A percentile compares a stretch with the other conserved stretches of the same genome.
Conservation (phyloP, 2,797 vertebrate species). For the Oceanodroma leucorhoa region DNA sequence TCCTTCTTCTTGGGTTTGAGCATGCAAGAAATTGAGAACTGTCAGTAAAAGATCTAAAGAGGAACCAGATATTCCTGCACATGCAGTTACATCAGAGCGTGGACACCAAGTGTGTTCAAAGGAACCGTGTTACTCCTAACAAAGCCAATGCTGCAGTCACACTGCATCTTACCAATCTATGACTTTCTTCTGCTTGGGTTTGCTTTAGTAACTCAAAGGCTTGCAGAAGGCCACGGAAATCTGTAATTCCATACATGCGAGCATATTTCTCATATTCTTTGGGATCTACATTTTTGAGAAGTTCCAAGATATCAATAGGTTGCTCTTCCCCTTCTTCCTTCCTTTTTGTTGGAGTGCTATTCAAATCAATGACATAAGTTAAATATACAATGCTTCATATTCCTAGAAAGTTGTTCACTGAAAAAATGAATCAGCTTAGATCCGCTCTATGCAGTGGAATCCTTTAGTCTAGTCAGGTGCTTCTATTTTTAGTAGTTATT, state of each 20-base stretch:
- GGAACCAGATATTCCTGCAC: background rate
- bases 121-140: background rate
- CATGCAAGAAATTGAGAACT: background rate
- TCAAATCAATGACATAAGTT: constrained; percentile 31
- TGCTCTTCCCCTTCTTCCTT: constrained; percentile 91
- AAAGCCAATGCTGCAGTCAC: background rate
- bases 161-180: constrained; percentile 83
- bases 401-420: background rate
- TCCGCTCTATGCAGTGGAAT: background rate
- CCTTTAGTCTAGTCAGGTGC: background rate
- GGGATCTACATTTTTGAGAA: constrained; percentile 97
- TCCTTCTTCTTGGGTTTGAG: background rate
- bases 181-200: constrained; percentile 88
- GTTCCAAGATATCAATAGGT: constrained; percentile 93
- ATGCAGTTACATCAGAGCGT: background rate
- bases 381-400: background rate
- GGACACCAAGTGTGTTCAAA: background rate
- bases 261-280: constrained; percentile 99
- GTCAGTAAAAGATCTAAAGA: background rate
- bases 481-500: background rate
- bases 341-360: constrained; percentile 90
- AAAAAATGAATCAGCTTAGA: background rate
- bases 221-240: constrained; percentile 96
- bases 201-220: constrained; percentile 94
- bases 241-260: constrained; percentile 97